Evolutionary conservation across 2,888 invertebrate species (phyloP).

Genomic region (Chaitophorus viminalis): DNA sequence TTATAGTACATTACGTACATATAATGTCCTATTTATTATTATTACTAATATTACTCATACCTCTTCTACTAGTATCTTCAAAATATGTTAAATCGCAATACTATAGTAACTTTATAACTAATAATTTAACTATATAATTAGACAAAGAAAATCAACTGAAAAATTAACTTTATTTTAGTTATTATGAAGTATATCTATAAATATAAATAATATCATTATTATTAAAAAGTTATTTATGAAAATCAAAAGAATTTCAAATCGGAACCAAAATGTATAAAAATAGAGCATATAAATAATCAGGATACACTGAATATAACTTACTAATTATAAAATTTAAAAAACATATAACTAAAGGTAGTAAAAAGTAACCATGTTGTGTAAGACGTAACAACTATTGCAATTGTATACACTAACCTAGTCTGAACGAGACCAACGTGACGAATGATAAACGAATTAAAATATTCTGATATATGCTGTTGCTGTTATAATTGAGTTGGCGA

Average conservation of each 20-base stretch:
- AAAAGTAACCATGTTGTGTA: background rate
- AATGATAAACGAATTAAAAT: slow-evolving; percentile 53
- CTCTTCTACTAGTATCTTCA: background rate
- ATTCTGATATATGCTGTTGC: slow-evolving; percentile 34
- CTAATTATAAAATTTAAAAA: too few species aligned
- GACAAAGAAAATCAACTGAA: background rate
- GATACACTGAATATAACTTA: background rate
- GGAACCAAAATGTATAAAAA: background rate
- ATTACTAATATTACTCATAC: slow-evolving; percentile 14
- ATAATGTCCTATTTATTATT: slow-evolving; percentile 29
- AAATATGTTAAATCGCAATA: background rate
- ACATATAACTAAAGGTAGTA: background rate
- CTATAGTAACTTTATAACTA: too few species aligned
- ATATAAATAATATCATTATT: background rate
- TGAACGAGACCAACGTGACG: slow-evolving; percentile 28
- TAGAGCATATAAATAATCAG: background rate
- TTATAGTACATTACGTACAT: background rate
- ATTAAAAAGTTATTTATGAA: background rate
- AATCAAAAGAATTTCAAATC: background rate
- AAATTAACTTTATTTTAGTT: background rate
- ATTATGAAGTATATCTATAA: background rate
- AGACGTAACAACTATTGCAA: background rate
- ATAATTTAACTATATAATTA: background rate
- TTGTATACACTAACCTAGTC: background rate
- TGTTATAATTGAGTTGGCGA: slow-evolving; percentile 20